These are phyloP conservation scores for Drosophila setosimentum DNA, from an alignment of 2,888 invertebrate species.

Conservation along the genomic window DNA sequence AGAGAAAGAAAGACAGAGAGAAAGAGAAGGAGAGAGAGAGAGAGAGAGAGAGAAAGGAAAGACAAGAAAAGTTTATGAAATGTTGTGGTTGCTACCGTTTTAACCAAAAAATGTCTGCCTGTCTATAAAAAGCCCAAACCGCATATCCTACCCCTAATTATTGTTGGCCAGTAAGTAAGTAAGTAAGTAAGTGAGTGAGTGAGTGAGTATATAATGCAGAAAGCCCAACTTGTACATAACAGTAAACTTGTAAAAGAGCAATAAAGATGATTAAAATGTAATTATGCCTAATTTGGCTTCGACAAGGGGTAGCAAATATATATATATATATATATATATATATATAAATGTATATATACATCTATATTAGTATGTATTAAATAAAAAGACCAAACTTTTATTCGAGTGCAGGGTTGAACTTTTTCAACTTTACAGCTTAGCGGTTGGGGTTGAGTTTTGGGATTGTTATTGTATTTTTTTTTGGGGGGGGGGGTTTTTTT, in stretches of 20 bases:
- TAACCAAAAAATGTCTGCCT: slow-evolving; percentile 66
- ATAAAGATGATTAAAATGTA: slow-evolving; percentile 84
- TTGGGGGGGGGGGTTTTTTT: too few species aligned
- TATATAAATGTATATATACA: rapidly evolving
- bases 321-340: background rate
- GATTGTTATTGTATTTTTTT: background rate
- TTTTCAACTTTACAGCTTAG: slow-evolving; percentile 66
- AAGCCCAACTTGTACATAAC: slow-evolving; percentile 63
- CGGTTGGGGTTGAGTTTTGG: background rate
- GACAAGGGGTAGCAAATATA: slow-evolving; percentile 35
- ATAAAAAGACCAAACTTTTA: slow-evolving; percentile 30
- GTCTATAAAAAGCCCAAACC: slow-evolving; percentile 73
- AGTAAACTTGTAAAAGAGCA: slow-evolving; percentile 81
- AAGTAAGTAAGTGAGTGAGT: slow-evolving; percentile 18
- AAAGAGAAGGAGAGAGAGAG: slow-evolving; percentile 6
- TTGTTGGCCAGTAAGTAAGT: slow-evolving; percentile 45
- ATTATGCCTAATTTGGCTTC: slow-evolving; percentile 78
- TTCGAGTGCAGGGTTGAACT: slow-evolving; percentile 73
- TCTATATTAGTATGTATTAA: background rate
- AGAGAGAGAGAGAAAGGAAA: background rate
- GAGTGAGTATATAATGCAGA: slow-evolving; percentile 55
- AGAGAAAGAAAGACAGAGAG: background rate
- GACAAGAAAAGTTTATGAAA: slow-evolving; percentile 68
- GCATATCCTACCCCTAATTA: slow-evolving; percentile 77
- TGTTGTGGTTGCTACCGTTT: slow-evolving; percentile 80